Evolutionary conservation across 2,797 vertebrate species (phyloP).

Genomic region (Mareca penelope): DNA sequence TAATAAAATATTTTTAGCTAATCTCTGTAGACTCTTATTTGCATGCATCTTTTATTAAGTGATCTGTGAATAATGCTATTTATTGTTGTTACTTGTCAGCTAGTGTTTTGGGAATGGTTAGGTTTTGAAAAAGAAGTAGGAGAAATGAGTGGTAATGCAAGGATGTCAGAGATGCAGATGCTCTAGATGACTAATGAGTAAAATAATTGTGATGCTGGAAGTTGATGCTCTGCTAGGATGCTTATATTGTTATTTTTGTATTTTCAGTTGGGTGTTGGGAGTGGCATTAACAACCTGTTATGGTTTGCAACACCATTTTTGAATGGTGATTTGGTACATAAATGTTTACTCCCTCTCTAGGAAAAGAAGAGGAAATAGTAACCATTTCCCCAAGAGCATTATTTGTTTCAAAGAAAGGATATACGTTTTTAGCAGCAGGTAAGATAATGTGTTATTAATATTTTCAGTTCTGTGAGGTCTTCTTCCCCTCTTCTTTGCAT

Average conservation of each 20-base stretch:
- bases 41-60: neutral
- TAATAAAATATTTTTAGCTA: neutral
- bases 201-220: neutral
- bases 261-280: neutral
- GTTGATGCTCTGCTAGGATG: neutral
- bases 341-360: conserved; percentile 61
- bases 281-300: neutral
- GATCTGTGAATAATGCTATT: neutral
- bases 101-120: neutral
- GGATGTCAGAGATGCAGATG: neutral
- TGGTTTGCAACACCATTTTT: neutral
- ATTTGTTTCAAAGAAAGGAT: conserved; percentile 85
- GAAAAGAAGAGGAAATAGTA: conserved; percentile 80
- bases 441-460: neutral
- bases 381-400: conserved; percentile 86
- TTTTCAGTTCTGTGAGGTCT: neutral
- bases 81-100: neutral
- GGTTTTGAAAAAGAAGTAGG: neutral
- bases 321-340: neutral
- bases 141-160: neutral
- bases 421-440: conserved; percentile 92
- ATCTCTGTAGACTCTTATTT: neutral
- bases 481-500: neutral
- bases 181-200: neutral
- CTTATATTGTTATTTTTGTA: neutral